phyloP scores from a whole-genome alignment of 2,113 vertebrate genomes.

The Brevimyrus niger region DNA sequence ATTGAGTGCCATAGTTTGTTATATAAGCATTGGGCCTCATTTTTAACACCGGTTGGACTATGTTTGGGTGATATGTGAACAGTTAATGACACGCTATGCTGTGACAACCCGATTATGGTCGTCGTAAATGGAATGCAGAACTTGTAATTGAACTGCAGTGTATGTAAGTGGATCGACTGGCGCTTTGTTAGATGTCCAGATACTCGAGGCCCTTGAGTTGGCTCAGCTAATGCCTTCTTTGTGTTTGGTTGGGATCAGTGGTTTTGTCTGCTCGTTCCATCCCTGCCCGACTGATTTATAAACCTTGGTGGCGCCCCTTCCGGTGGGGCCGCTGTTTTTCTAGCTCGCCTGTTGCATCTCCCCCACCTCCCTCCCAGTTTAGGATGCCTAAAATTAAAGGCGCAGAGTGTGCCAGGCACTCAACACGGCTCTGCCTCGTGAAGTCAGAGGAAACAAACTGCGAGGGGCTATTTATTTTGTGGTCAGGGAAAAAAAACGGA shows the following conservation, averaged over 20 bases:
- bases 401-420: background rate
- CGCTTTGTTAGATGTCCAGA: background rate
- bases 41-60: background rate
- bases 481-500: conserved; percentile 9
- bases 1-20: background rate
- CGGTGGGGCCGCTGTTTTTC: background rate
- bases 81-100: background rate
- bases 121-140: background rate
- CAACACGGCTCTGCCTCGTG: background rate
- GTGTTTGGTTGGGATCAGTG: background rate
- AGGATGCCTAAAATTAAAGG: background rate
- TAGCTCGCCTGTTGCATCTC: background rate
- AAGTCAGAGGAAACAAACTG: background rate
- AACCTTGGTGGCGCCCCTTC: background rate
- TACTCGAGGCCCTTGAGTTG: background rate
- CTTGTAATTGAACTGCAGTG: background rate
- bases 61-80: background rate
- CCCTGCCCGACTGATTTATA: background rate
- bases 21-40: background rate
- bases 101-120: background rate
- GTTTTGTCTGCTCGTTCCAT: background rate
- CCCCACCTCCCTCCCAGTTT: background rate
- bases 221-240: background rate
- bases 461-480: conserved; percentile 11
- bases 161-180: conserved; percentile 9